phyloP scores from a whole-genome alignment of 2,888 invertebrate species.

The Tipula helvola region DNA sequence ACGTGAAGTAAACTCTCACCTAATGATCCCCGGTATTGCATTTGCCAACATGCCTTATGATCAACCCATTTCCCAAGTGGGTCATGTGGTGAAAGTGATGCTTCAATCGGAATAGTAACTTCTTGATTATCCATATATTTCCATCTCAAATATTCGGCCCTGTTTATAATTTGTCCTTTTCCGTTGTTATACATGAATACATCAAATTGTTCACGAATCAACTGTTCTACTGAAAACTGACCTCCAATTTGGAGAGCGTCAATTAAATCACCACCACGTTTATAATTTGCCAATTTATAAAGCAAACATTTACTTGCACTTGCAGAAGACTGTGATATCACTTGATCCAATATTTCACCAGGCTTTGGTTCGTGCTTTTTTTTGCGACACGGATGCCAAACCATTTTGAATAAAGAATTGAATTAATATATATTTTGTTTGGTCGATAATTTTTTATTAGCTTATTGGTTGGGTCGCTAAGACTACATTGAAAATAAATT shows the following conservation, averaged over 20 bases:
- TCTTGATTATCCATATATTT: constrained; percentile 76
- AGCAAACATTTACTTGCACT: constrained; percentile 76
- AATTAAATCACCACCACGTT: constrained; percentile 79
- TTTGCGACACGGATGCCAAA: constrained; percentile 24
- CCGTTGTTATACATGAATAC: constrained; percentile 81
- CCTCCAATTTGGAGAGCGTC: constrained; percentile 80
- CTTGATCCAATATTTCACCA: constrained; percentile 76
- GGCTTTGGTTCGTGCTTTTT: constrained; percentile 35
- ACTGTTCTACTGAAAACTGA: constrained; percentile 66
- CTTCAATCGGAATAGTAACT: constrained; percentile 76
- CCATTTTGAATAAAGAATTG: not conserved
- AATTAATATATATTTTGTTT: not conserved
- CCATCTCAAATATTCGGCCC: constrained; percentile 81
- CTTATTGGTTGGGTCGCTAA: too few relatives aligned
- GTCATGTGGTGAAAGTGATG: constrained; percentile 71
- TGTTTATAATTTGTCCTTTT: constrained; percentile 69
- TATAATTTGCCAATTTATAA: constrained; percentile 81
- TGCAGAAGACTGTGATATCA: constrained; percentile 72
- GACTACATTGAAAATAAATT: too few relatives aligned
- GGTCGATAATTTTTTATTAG: not conserved
- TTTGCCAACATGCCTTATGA: constrained; percentile 95
- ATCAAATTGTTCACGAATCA: constrained; percentile 75
- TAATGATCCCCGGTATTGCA: constrained; percentile 88
- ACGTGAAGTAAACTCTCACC: constrained; percentile 93
- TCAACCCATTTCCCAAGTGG: constrained; percentile 80